These are phyloP conservation scores for Cosmorhoe ocellata DNA, from an alignment of 2,888 invertebrate species.

Conservation along the genomic window DNA sequence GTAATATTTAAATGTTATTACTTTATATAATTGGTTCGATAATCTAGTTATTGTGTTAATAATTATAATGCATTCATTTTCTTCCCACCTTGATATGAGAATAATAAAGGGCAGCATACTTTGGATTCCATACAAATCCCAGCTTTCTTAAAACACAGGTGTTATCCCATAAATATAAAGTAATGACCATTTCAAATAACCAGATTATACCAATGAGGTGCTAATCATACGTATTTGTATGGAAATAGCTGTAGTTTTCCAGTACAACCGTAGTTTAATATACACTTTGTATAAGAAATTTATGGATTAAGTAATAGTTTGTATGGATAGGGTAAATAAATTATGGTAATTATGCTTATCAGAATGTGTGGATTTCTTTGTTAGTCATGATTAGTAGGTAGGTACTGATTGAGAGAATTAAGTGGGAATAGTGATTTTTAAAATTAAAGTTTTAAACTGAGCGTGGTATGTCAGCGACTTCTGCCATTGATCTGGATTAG, in stretches of 20 bases:
- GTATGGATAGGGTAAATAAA: conserved; percentile 3
- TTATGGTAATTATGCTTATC: conserved; percentile 23
- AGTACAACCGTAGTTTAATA: conserved; percentile 4
- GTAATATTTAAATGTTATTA: too few relatives aligned
- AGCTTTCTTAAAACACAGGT: conserved; percentile 25
- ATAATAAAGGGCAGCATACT: conserved; percentile 6
- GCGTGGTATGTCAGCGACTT: too few relatives aligned
- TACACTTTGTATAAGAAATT: conserved; percentile 9
- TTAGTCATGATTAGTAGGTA: conserved; percentile 18
- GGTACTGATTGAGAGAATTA: conserved; percentile 9
- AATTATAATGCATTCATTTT: too few relatives aligned
- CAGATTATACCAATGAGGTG: conserved; percentile 36
- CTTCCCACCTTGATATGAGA: too few relatives aligned
- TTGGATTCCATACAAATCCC: conserved; percentile 15
- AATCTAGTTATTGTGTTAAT: too few relatives aligned
- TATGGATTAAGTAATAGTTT: conserved; percentile 2
- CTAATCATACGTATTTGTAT: conserved; percentile 36
- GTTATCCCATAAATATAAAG: conserved; percentile 31
- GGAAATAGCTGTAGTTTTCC: conserved; percentile 26
- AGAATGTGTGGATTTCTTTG: conserved; percentile 24
- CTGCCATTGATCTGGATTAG: too few relatives aligned
- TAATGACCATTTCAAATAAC: conserved; percentile 34
- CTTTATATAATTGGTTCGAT: too few relatives aligned
- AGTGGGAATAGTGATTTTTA: conserved; percentile 13
- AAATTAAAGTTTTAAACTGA: background rate